A percentile compares a stretch with the other conserved stretches of the same genome.
Evolutionary conservation across 1,140 invertebrate genomes (phyloP).

Genomic region (Dinothrombium tinctorium): DNA sequence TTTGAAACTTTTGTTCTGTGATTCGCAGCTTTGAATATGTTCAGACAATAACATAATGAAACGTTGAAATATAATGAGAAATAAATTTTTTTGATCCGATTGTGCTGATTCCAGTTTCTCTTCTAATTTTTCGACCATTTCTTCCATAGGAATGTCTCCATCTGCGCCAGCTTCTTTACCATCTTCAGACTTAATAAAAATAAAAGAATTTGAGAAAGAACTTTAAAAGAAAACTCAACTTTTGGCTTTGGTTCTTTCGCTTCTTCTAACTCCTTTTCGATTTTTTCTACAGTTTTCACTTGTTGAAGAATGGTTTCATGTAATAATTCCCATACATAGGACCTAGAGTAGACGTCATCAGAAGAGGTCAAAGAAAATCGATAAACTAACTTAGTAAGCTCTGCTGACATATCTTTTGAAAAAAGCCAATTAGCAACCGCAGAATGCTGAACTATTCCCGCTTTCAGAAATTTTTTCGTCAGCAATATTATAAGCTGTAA

Average conservation of each 20-base stretch:
- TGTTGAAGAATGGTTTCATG: slow-evolving; percentile 89
- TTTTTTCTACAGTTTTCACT: slow-evolving; percentile 73
- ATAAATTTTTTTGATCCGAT: slow-evolving; percentile 86
- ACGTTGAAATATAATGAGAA: slow-evolving; percentile 78
- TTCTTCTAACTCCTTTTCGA: slow-evolving; percentile 57
- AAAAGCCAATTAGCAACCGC: slow-evolving; percentile 97
- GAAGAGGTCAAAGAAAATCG: too few relatives aligned
- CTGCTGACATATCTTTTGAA: slow-evolving; percentile 74
- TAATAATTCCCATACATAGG: slow-evolving; percentile 91
- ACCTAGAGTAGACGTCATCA: too few relatives aligned
- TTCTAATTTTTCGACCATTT: slow-evolving; percentile 75
- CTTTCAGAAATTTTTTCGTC: slow-evolving; percentile 90
- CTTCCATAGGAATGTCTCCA: slow-evolving; percentile 24
- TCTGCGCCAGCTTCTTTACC: slow-evolving; percentile 25
- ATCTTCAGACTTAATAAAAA: neutral
- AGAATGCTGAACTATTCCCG: slow-evolving; percentile 84
- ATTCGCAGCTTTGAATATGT: slow-evolving; percentile 75
- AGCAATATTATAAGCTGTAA: slow-evolving; percentile 75
- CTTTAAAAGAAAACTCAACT: slow-evolving; percentile 6
- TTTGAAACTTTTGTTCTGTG: slow-evolving; percentile 70
- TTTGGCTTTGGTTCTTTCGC: slow-evolving; percentile 47
- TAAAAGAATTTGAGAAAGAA: slow-evolving; percentile 4
- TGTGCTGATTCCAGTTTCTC: slow-evolving; percentile 78
- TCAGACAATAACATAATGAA: slow-evolving; percentile 97
- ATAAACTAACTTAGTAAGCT: slow-evolving; percentile 59